A percentile compares a stretch with the other conserved stretches of the same genome.
These are phyloP conservation scores for Thumatha senex DNA, from an alignment of 2,888 invertebrate genomes.

Conservation along the genomic window DNA sequence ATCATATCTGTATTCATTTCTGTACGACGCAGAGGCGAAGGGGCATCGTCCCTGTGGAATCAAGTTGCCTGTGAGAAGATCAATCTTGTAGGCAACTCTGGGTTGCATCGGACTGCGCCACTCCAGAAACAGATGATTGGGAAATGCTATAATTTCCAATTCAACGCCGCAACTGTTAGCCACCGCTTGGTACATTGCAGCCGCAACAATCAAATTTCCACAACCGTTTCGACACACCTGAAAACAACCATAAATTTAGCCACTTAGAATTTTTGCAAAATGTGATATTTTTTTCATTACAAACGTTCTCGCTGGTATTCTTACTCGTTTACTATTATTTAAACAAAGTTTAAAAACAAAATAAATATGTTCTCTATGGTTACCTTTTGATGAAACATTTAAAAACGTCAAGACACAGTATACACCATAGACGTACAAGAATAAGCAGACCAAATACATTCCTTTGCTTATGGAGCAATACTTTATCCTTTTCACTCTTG, in stretches of 20 bases:
- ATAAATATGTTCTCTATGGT: no score
- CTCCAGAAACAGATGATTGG: conserved; percentile 63
- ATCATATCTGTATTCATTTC: conserved; percentile 39
- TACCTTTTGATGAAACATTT: no score
- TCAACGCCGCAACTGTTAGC: conserved; percentile 56
- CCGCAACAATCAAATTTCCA: conserved; percentile 50
- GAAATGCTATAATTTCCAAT: conserved; percentile 59
- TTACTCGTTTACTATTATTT: no score
- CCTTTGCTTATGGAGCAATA: no score
- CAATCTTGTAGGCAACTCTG: conserved; percentile 44
- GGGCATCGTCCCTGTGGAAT: conserved; percentile 55
- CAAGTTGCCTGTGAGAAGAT: conserved; percentile 51
- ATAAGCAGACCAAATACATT: no score
- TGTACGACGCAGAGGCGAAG: conserved; percentile 32
- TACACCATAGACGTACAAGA: no score
- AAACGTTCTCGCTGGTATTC: no score
- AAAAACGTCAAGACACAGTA: no score
- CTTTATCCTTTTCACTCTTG: no score
- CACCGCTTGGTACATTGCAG: conserved; percentile 57
- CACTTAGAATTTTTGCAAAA: no score
- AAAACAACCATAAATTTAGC: conserved; percentile 12
- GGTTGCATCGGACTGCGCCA: conserved; percentile 43
- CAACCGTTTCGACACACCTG: conserved; percentile 52
- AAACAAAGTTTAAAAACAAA: no score
- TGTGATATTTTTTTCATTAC: no score